Evolutionary conservation across 2,113 vertebrate species (phyloP), one percentile per base, ranked within the genome.

Genomic region (Tragelaphus buxtoni): DNA sequence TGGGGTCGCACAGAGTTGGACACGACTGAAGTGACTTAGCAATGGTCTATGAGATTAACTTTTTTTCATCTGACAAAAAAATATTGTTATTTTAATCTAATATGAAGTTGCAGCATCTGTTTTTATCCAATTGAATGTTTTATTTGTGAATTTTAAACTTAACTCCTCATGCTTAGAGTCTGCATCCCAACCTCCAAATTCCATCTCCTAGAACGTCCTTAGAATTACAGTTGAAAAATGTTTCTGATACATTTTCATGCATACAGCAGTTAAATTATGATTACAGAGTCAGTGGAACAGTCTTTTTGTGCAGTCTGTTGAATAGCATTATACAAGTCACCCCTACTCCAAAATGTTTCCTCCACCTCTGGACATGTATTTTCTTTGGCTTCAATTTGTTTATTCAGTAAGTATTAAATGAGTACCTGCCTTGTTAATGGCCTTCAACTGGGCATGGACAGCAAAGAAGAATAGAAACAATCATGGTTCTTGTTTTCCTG

Each of bases 71-170:
- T 89, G 49, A 82, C 8, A 81, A 18, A 12, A 87, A 95, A 90
- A 83, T 76, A 87, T 58, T 47, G 89, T 79, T 79, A 69, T 20
- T 90, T 76, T 83, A 90, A 35, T 87, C 12, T 42, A 87, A 69
- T 79, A 83, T 18, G 60, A 91, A 12, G 0, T 92, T 76, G 9
- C 5, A 80, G 7, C 16, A 76, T 83, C 30, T 42, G 7, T 61
- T 93, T 93, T 96, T 89, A 86, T 28, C 13, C 39, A 87, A 82
- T 56, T 96, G 90, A 93, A 87, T 79, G 61, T 58, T 89, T 88
- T 42, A 47, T 61, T 49, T 82, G 5, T 88, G 93, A 91, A 72
- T 89, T 91, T 86, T 53, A 72, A 96, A 96, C 69, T 80, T 87
- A 91, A 84, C 2, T 63, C 5, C 6, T 87, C 13, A 45, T 88